Conservation (phyloP, 2,888 invertebrate genomes). For the Megamerina dolium region DNA sequence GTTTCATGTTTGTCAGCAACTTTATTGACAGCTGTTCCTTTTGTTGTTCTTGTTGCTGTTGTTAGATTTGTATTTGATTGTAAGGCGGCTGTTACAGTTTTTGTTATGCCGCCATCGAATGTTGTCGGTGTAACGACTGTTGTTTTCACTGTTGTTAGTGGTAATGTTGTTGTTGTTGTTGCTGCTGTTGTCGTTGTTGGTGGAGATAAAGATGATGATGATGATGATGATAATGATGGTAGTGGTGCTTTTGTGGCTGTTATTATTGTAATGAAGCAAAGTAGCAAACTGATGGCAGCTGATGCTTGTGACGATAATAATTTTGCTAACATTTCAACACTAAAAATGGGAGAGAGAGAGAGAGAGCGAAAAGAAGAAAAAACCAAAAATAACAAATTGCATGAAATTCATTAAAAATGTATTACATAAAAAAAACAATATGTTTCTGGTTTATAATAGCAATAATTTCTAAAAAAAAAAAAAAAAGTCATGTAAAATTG, state of each 20-base stretch:
- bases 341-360: conserved; percentile 23
- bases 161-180: conserved; percentile 5
- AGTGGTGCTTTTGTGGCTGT: no score
- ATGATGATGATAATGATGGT: no score
- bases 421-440: no score
- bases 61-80: no score
- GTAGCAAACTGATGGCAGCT: conserved; percentile 35
- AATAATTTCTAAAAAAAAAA: no score
- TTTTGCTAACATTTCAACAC: conserved; percentile 38
- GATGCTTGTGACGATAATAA: conserved; percentile 25
- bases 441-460: no score
- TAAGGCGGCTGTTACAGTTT: conserved; percentile 21
- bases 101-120: conserved; percentile 13
- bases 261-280: no score
- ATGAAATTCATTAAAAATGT: no score
- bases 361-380: conserved; percentile 19
- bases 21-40: conserved; percentile 8
- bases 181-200: conserved; percentile 14
- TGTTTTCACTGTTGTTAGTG: conserved; percentile 11
- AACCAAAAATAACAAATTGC: no score
- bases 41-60: conserved; percentile 23
- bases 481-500: no score
- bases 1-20: no score
- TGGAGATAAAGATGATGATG: no score
- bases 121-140: conserved; percentile 16